These are phyloP conservation scores for Pachliopta kotzebuea DNA, from an alignment of 2,888 invertebrate species.

Conservation along the genomic window DNA sequence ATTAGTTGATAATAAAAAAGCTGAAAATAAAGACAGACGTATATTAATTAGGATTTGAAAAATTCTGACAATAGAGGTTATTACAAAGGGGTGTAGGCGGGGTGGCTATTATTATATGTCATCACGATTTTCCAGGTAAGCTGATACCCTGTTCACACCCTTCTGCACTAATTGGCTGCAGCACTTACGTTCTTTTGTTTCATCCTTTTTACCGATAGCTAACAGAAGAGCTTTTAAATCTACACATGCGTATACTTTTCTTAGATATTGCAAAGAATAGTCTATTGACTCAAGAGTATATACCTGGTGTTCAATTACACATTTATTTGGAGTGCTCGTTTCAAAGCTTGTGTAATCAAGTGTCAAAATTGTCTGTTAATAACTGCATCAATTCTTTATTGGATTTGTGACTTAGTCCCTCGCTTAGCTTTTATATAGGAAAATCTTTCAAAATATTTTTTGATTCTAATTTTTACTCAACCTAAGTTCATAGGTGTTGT, in stretches of 20 bases:
- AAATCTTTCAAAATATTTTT: no score
- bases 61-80: not conserved
- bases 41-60: not conserved
- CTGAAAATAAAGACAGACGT: not conserved
- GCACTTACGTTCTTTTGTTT: slow-evolving; percentile 17
- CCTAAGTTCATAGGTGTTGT: no score
- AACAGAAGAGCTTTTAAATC: slow-evolving; percentile 18
- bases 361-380: not conserved
- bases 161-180: slow-evolving; percentile 21
- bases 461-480: no score
- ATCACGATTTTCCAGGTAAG: slow-evolving; percentile 5
- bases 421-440: no score
- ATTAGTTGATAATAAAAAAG: not conserved
- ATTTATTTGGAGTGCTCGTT: not conserved
- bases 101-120: not conserved
- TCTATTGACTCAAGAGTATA: not conserved
- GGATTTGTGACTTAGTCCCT: no score
- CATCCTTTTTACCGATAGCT: slow-evolving; percentile 9
- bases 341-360: not conserved
- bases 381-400: no score
- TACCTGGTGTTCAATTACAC: not conserved
- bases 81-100: not conserved
- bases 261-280: not conserved
- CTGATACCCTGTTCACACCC: slow-evolving; percentile 6
- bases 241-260: not conserved